Evolutionary conservation across 2,797 vertebrate species (phyloP).

Genomic region (Catharus ustulatus): DNA sequence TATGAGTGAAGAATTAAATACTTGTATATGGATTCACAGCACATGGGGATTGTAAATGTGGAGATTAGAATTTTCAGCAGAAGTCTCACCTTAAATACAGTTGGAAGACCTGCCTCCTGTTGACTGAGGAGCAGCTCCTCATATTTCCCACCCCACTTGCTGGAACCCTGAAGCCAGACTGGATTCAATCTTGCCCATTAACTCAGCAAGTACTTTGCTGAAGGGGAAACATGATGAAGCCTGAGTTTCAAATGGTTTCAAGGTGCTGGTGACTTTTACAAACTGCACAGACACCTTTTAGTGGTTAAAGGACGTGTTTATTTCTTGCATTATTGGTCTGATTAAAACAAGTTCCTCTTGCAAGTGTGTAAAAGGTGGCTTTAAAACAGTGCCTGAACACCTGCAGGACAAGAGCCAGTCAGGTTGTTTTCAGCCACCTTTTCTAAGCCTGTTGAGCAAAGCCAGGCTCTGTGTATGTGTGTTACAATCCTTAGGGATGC

Average conservation of each 20-base stretch:
- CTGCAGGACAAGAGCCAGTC: not conserved
- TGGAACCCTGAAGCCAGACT: not conserved
- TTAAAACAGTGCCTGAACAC: constrained; percentile 11
- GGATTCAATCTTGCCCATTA: constrained; percentile 29
- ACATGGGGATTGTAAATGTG: not conserved
- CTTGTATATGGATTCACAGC: not conserved
- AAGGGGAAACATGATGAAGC: constrained; percentile 47
- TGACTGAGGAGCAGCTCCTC: not conserved
- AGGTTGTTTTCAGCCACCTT: not conserved
- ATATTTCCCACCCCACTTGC: not conserved
- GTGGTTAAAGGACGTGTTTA: constrained; percentile 47
- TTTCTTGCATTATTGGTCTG: constrained; percentile 44
- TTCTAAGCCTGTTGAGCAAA: not conserved
- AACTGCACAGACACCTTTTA: constrained; percentile 45
- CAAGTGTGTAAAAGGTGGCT: constrained; percentile 48
- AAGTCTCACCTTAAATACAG: not conserved
- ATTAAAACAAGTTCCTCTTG: constrained; percentile 34
- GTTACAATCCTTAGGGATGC: not conserved
- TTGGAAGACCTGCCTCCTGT: not conserved
- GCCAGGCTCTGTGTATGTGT: not conserved
- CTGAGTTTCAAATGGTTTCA: constrained; percentile 55
- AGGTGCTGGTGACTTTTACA: constrained; percentile 64
- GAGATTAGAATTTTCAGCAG: not conserved
- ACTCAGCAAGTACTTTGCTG: constrained; percentile 3
- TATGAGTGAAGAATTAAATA: not conserved